A percentile compares a stretch with the other conserved stretches of the same genome.
These are phyloP conservation scores for Papilio xuthus DNA, from an alignment of 1,140 invertebrate species.

Conservation along the genomic window DNA sequence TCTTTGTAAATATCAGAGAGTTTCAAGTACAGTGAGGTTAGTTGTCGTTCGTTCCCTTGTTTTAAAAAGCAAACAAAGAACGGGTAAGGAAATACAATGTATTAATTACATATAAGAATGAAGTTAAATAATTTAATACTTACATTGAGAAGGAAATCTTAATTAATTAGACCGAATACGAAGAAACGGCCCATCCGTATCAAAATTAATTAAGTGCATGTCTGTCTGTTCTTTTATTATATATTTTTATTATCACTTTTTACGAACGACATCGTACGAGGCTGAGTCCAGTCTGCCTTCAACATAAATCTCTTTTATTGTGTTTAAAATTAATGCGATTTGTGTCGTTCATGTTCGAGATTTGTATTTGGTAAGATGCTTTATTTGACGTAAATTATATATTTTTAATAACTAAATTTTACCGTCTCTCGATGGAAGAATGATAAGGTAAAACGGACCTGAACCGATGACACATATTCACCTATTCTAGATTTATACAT, in stretches of 20 bases:
- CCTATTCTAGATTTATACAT: too few species aligned
- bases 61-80: too few species aligned
- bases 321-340: neutral
- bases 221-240: neutral
- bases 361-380: neutral
- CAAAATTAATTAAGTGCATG: conserved; percentile 24
- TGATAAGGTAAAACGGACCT: too few species aligned
- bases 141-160: neutral
- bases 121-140: neutral
- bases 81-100: too few species aligned
- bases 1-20: too few species aligned
- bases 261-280: neutral
- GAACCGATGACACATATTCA: too few species aligned
- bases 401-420: neutral
- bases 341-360: conserved; percentile 5
- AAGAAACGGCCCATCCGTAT: conserved; percentile 18
- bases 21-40: too few species aligned
- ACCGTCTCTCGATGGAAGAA: neutral
- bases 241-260: conserved; percentile 13
- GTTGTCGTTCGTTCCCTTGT: too few species aligned
- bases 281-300: neutral
- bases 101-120: neutral
- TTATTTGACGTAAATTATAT: neutral
- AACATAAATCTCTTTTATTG: conserved; percentile 24
- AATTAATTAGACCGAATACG: neutral